These are phyloP conservation scores for Acholoe squamosa DNA, from an alignment of 2,888 invertebrate species.

Conservation along the genomic window DNA sequence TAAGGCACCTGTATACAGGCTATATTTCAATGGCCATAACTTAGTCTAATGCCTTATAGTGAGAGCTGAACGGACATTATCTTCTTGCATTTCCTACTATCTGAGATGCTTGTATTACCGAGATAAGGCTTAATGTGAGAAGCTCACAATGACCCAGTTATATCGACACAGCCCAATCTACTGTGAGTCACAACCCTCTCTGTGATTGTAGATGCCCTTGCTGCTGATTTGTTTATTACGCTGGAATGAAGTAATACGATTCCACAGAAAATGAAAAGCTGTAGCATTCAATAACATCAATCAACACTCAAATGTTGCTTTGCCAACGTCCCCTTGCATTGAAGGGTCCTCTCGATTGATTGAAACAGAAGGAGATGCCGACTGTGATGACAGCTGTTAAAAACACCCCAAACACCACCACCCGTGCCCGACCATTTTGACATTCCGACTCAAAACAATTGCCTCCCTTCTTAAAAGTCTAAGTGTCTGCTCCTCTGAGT, in stretches of 20 bases:
- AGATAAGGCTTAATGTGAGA: too few relatives aligned
- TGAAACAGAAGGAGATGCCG: not conserved
- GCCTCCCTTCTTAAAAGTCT: not conserved
- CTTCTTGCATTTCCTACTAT: too few relatives aligned
- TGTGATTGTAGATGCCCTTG: not conserved
- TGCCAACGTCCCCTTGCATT: not conserved
- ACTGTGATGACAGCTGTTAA: not conserved
- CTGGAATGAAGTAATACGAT: not conserved
- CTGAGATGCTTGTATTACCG: too few relatives aligned
- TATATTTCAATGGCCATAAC: too few relatives aligned
- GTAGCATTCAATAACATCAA: slow-evolving; percentile 46
- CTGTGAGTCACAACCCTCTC: too few relatives aligned
- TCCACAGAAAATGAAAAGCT: slow-evolving; percentile 1
- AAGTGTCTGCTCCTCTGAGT: not conserved
- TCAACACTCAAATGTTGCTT: slow-evolving; percentile 49
- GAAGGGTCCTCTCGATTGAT: not conserved
- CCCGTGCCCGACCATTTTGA: not conserved
- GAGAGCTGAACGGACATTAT: too few relatives aligned
- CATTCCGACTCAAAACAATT: slow-evolving; percentile 14
- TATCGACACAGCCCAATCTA: too few relatives aligned
- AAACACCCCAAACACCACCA: not conserved
- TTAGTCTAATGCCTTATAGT: too few relatives aligned
- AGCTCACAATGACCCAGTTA: too few relatives aligned
- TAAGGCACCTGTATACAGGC: too few relatives aligned
- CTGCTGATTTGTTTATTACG: not conserved